These are phyloP conservation scores for Periophthalmodon schlosseri DNA, from an alignment of 2,113 vertebrate genomes.

Conservation along the genomic window DNA sequence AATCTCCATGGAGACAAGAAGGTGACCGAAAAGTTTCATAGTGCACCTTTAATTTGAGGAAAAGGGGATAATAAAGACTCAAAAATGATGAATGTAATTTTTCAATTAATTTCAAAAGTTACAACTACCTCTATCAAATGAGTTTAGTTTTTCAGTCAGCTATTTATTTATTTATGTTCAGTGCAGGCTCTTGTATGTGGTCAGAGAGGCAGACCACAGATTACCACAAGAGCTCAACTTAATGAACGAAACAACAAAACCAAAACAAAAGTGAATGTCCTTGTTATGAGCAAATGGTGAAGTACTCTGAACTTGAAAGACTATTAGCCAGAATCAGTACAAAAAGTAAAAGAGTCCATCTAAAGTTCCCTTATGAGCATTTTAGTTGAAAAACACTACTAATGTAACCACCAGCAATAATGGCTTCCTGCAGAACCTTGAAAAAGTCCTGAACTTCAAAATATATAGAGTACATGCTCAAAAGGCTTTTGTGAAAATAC, in stretches of 20 bases:
- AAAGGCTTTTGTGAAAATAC: too few relatives aligned
- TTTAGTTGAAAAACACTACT: not conserved
- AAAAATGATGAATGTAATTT: not conserved
- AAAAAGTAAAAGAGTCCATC: not conserved
- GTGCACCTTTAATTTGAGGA: not conserved
- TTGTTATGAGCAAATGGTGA: not conserved
- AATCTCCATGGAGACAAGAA: not conserved
- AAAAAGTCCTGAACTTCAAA: too few relatives aligned
- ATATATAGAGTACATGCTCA: too few relatives aligned
- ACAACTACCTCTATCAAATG: not conserved
- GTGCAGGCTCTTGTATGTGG: not conserved
- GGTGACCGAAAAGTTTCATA: not conserved
- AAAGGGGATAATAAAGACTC: not conserved
- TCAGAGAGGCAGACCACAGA: not conserved
- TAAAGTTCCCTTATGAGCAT: not conserved
- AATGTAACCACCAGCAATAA: too few relatives aligned
- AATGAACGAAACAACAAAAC: not conserved
- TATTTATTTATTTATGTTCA: not conserved
- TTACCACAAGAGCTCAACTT: not conserved
- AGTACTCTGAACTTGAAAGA: not conserved
- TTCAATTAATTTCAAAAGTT: not conserved
- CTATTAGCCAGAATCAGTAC: not conserved
- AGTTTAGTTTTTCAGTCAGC: too few relatives aligned
- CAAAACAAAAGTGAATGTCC: not conserved
- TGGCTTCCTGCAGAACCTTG: too few relatives aligned